Evolutionary conservation across 2,888 invertebrate genomes (phyloP), one percentile per base, ranked within the genome.

Genomic region (Acanthosoma haemorrhoidale): DNA sequence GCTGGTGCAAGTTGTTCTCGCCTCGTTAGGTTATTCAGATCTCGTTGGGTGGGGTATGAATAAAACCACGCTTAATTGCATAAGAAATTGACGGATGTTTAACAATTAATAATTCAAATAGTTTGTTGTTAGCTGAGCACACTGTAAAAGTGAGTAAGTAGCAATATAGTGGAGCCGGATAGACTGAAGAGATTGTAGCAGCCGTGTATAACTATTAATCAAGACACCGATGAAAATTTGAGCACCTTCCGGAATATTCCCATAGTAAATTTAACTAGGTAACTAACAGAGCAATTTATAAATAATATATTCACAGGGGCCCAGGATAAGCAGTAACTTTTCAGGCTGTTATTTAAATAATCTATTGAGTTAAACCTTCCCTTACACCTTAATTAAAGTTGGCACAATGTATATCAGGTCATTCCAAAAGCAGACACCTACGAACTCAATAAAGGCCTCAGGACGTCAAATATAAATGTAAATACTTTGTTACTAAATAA

Each of bases 271-370:
- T 64, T 64, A 64, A 64, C 64, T 64, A 64, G 38, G 38, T 64
- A 41, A 64, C 64, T 64, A 64, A 64, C 64, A 41, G 64, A 29
- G 4, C 38, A 38, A 25, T 64, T 29, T 41, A 64, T 64, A 64
- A 64, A 64, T 64, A 64, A 64, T 64, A 57, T 21, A 57, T 57
- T 57, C 57, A 4, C 5, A n/a, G 38, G 9, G 41, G 11, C 9
- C 18, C 31, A 1, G 64, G 25, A 21, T 36, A 25, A 64, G 64
- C 29, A 15, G 38, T 64, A 64, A 64, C 64, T 64, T 64, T 64
- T 64, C 64, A 64, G 64, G n/a, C 64, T 39, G 64, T 38, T 64
- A 64, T 64, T 64, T 64, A 38, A 64, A 64, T 64, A 64, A 64
- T 64, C 64, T 25, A 64, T 64, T 31, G 39, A 41, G 38, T 64